Conservation (phyloP, 2,888 invertebrate genomes). For the Lepas anatifera region DNA sequence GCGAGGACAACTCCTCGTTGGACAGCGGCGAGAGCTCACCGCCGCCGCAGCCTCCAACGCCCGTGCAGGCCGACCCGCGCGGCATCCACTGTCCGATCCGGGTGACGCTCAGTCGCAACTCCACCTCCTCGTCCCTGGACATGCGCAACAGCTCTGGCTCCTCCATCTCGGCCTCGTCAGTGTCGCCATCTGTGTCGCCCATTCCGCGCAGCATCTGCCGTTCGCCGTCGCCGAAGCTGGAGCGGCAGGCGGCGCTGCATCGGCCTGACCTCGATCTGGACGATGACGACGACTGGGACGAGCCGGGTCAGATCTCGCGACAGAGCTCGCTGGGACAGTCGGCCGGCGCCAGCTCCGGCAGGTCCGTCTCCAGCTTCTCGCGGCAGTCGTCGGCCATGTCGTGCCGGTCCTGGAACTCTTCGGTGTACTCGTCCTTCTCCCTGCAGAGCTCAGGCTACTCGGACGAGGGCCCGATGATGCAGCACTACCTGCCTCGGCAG, state of each 20-base stretch:
- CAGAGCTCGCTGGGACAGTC: conserved; percentile 21
- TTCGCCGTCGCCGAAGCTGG: conserved; percentile 44
- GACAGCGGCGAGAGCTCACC: conserved; percentile 24
- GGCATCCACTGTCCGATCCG: conserved; percentile 41
- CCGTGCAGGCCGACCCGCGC: too few relatives aligned
- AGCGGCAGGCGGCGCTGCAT: conserved; percentile 49
- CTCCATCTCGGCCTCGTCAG: conserved; percentile 24
- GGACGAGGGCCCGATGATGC: conserved; percentile 33
- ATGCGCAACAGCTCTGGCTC: conserved; percentile 20
- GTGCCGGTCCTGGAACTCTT: conserved; percentile 40
- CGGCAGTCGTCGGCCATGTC: conserved; percentile 49
- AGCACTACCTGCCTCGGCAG: conserved; percentile 3
- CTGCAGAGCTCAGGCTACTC: conserved; percentile 30
- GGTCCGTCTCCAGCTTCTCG: conserved; percentile 21
- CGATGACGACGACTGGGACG: conserved; percentile 20
- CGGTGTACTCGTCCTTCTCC: conserved; percentile 5
- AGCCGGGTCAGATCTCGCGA: conserved; percentile 22
- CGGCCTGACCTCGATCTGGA: conserved; percentile 26
- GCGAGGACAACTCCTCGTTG: conserved; percentile 20
- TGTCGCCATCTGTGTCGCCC: conserved; percentile 35
- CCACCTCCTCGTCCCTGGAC: conserved; percentile 27
- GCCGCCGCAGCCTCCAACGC: conserved; percentile 21
- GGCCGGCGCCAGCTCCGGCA: conserved; percentile 21
- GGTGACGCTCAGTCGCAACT: conserved; percentile 49
- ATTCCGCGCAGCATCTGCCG: conserved; percentile 39